Evolutionary conservation across 1,140 invertebrate species (phyloP).

Genomic region (Hyposmocoma kahamanoa): DNA sequence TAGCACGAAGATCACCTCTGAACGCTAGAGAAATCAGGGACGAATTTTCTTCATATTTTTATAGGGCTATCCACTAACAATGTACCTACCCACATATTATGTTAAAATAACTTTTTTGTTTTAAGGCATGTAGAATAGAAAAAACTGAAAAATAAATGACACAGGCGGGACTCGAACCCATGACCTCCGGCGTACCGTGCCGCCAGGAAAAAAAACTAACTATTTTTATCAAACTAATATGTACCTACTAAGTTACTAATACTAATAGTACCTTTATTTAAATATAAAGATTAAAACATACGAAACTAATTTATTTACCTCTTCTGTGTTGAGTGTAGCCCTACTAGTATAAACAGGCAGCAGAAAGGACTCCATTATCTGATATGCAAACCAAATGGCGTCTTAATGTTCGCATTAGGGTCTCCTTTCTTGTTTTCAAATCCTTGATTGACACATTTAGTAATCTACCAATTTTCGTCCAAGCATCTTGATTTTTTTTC

Average conservation of each 20-base stretch:
- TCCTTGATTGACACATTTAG: slow-evolving; percentile 10
- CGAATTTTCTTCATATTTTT: slow-evolving; percentile 23
- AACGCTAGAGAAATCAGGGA: slow-evolving; percentile 18
- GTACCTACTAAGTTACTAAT: too few species aligned
- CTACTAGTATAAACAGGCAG: slow-evolving; percentile 17
- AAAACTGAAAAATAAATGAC: too few species aligned
- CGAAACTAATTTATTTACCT: slow-evolving; percentile 22
- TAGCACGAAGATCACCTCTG: slow-evolving; percentile 19
- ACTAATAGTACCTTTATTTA: too few species aligned
- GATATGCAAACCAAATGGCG: slow-evolving; percentile 19
- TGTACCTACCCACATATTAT: too few species aligned
- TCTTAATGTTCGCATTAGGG: slow-evolving; percentile 13
- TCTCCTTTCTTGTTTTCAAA: slow-evolving; percentile 20
- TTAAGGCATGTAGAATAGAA: too few species aligned
- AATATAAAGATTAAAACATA: too few species aligned
- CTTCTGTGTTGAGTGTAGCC: slow-evolving; percentile 17
- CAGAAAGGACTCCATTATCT: slow-evolving; percentile 24
- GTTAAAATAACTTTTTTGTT: too few species aligned
- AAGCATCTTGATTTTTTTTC: slow-evolving; percentile 17
- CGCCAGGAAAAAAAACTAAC: too few species aligned
- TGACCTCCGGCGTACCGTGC: too few species aligned
- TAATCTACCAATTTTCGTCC: slow-evolving; percentile 11
- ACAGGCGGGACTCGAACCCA: too few species aligned
- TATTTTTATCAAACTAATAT: too few species aligned
- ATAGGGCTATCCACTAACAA: too few species aligned